Base-by-base conservation (phyloP, 2,888 invertebrate species). In the Caenorhabditis wallacei region DNA sequence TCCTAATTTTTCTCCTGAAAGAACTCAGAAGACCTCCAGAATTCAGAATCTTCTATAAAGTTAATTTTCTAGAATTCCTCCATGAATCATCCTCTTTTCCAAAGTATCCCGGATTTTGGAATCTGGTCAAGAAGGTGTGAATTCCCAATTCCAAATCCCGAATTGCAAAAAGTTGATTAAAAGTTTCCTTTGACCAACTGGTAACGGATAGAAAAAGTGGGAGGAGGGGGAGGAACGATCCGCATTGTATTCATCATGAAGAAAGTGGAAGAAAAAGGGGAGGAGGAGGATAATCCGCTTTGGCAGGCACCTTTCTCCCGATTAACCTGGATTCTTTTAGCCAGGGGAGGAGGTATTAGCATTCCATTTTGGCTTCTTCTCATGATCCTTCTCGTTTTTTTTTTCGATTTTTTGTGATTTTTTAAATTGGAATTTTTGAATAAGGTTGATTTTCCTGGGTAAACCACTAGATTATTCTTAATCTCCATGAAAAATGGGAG, bases 241-340 rank as follows among this genome's bases (percentile, higher is more conserved):
- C 30, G 26, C n/a, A 48, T 53, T 66, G 66, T 63, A 57, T 61
- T 61, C 59, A 61, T 35, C 24, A 56, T 40, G 40, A 40, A 51
- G 66, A 35, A 53, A 20, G 51, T 20, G 8, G 26, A 26, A 69
- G 46, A 46, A 56, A 24, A 30, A 46, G 7, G 13, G 46, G 48
- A n/a, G 20, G 66, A 11, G 37, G 30, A 20, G 63, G 63, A 74
- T 74, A 74, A 74, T 74, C 74, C 63, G 74, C 74, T 57, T 74
- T 74, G 74, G 74, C 74, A 74, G 64, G 61, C 72, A 61, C 54
- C 61, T 54, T 40, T 48, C 48, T 37, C 37, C 56, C 74, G 74
- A 74, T 76, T 76, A 76, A 76, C 76, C 76, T 76, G 68, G 76
- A 68, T 75, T 75, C 56, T 40, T 37, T 24, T 68, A 16, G 20